Evolutionary conservation across 2,797 vertebrate species (phyloP).

Genomic region (Poecilia picta): DNA sequence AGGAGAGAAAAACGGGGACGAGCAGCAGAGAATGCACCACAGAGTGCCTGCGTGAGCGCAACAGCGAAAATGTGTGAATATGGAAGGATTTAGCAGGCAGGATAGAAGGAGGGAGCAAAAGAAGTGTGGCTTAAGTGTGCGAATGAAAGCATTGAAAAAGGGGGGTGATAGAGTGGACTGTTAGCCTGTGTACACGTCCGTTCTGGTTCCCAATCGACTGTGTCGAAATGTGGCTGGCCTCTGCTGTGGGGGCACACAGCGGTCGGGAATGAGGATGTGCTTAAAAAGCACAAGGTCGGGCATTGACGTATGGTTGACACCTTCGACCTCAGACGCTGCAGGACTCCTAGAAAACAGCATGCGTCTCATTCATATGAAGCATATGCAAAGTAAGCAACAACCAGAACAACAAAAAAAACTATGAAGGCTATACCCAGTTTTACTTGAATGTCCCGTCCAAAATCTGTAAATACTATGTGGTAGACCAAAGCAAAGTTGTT

Average conservation of each 20-base stretch:
- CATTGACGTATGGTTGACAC: slow-evolving; percentile 50
- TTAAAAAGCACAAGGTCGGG: slow-evolving; percentile 44
- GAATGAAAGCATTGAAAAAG: slow-evolving; percentile 28
- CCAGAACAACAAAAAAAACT: slow-evolving; percentile 2
- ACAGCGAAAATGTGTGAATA: slow-evolving; percentile 68
- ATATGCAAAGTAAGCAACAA: slow-evolving; percentile 25
- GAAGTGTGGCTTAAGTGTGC: slow-evolving; percentile 46
- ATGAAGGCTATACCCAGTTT: slow-evolving; percentile 24
- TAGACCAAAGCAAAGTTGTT: not conserved
- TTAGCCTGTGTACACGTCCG: slow-evolving; percentile 27
- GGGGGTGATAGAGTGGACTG: slow-evolving; percentile 30
- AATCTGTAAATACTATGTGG: not conserved
- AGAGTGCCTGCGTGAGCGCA: slow-evolving; percentile 53
- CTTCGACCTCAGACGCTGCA: slow-evolving; percentile 16
- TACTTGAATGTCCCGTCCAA: slow-evolving; percentile 24
- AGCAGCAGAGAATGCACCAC: slow-evolving; percentile 43
- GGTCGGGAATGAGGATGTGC: slow-evolving; percentile 42
- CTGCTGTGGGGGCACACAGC: slow-evolving; percentile 27
- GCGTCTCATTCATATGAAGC: slow-evolving; percentile 47
- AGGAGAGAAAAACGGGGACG: slow-evolving; percentile 31
- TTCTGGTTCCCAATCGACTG: slow-evolving; percentile 27
- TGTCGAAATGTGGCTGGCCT: slow-evolving; percentile 31
- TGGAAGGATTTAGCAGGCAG: slow-evolving; percentile 57
- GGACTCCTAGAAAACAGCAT: slow-evolving; percentile 26
- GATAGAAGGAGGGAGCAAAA: slow-evolving; percentile 28